Conservation (phyloP, 2,113 vertebrate genomes). For the Halichoeres trimaculatus region DNA sequence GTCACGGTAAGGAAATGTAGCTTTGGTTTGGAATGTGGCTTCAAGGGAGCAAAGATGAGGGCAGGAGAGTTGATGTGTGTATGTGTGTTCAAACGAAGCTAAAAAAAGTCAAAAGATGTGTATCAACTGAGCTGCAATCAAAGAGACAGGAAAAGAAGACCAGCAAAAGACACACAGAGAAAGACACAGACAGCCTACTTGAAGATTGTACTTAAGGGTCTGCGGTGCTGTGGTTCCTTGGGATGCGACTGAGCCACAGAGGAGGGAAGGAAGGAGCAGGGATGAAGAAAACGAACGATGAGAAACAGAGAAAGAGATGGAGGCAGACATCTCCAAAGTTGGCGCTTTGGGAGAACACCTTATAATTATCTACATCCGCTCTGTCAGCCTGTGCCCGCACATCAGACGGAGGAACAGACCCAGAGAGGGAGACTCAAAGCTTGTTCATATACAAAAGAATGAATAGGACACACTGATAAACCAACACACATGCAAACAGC, state of each 20-base stretch:
- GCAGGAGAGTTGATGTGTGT: slow-evolving; percentile 16
- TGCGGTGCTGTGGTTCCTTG: slow-evolving; percentile 67
- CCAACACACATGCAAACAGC: slow-evolving; percentile 49
- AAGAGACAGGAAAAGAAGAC: slow-evolving; percentile 59
- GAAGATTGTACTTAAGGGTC: slow-evolving; percentile 71
- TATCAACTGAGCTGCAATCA: slow-evolving; percentile 67
- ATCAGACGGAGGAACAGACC: slow-evolving; percentile 53
- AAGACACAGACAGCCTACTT: slow-evolving; percentile 39
- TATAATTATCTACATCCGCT: slow-evolving; percentile 82
- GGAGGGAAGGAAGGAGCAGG: slow-evolving; percentile 24
- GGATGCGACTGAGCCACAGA: slow-evolving; percentile 56
- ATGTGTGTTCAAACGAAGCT: slow-evolving; percentile 35
- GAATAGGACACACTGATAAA: slow-evolving; percentile 44
- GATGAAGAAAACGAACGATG: slow-evolving; percentile 44
- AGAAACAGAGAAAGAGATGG: slow-evolving; percentile 51
- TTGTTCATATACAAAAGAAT: slow-evolving; percentile 44
- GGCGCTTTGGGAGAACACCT: slow-evolving; percentile 71
- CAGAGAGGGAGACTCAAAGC: slow-evolving; percentile 17
- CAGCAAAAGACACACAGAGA: slow-evolving; percentile 16
- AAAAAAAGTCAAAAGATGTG: slow-evolving; percentile 60
- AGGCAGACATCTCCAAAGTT: slow-evolving; percentile 73
- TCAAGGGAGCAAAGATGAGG: slow-evolving; percentile 49
- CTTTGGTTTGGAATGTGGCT: slow-evolving; percentile 60
- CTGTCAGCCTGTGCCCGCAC: slow-evolving; percentile 62
- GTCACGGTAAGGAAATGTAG: slow-evolving; percentile 46